Base-by-base conservation (phyloP, 2,888 invertebrate genomes). In the Elaeidobius kamerunicus region DNA sequence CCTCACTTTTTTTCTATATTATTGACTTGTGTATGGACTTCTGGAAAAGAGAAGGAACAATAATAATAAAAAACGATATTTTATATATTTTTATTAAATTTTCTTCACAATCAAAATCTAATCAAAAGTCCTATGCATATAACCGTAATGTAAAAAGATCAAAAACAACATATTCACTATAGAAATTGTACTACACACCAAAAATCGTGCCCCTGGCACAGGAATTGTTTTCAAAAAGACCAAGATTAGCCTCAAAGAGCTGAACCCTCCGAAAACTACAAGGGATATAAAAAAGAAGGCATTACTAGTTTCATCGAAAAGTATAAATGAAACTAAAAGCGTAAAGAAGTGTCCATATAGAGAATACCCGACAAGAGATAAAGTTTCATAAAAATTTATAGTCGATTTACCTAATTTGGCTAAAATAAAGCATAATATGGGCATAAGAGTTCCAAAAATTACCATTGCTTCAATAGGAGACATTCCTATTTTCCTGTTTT, bases 131-230 rank as follows among this genome's bases (percentile, higher is more conserved):
- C n/a, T 53, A 67, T 76, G 76, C 75, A 78, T 75, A 60, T 74
- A 77, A 2, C 73, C 71, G 65, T 77, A 78, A 65, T 78, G 76
- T 47, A 77, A 63, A 63, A 75, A 77, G 38, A 78, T 69, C n/a
- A 77, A 61, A 62, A 73, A 76, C 44, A 78, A 65, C 16, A 77
- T 66, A 62, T 79, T 76, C 42, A 71, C 60, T 35, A 73, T 65
- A 7, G 74, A 73, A 30, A 76, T 68, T 28, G 70, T 60, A 55
- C 75, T 75, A 60, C 78, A 77, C 7, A 78, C 69, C n/a, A 78
- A 61, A 41, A 79, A 69, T 44, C 78, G 65, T 9, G 72, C 71
- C 16, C 69, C 75, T 6, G 78, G 78, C 40, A 68, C 60, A 11
- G 71, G 70, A 39, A 78, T 76, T n/a, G 73, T 71, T 38, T 69